These are phyloP conservation scores for Neopipo cinnamomea DNA, from an alignment of 2,113 vertebrate species.

Conservation along the genomic window DNA sequence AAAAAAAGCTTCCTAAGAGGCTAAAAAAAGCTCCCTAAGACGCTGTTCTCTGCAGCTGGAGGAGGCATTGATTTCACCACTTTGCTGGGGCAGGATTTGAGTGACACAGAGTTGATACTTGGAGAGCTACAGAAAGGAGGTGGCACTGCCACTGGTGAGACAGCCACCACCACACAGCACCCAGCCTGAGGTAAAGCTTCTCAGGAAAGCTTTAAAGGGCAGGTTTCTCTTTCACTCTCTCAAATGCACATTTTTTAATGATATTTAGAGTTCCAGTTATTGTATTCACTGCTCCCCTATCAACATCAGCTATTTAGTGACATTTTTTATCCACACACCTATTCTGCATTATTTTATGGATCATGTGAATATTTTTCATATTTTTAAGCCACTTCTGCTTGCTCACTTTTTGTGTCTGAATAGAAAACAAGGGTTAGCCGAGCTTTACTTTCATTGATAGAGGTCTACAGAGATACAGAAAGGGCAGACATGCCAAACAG, in stretches of 20 bases:
- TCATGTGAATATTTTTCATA: fast-evolving
- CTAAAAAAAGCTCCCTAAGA: not conserved
- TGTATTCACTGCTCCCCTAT: not conserved
- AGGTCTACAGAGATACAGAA: not conserved
- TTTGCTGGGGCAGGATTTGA: not conserved
- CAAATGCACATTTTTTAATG: fast-evolving
- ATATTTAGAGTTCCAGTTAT: not conserved
- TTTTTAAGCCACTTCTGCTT: not conserved
- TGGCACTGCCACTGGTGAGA: not conserved
- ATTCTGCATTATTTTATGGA: not conserved
- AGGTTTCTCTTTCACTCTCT: not conserved
- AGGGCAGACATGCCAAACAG: not conserved
- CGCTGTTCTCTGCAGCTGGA: not conserved
- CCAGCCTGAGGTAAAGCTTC: fast-evolving
- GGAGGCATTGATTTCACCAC: not conserved
- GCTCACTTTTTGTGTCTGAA: not conserved
- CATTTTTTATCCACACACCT: not conserved
- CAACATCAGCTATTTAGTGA: not conserved
- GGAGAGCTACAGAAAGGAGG: not conserved
- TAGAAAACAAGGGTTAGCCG: not conserved
- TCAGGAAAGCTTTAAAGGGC: not conserved
- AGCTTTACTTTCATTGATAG: not conserved
- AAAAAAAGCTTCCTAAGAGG: constrained; percentile 15
- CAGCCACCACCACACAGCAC: fast-evolving
- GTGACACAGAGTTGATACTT: not conserved